These are phyloP conservation scores for Poeciliopsis paucimaculata DNA, from an alignment of 2,797 vertebrate genomes.

Conservation along the genomic window DNA sequence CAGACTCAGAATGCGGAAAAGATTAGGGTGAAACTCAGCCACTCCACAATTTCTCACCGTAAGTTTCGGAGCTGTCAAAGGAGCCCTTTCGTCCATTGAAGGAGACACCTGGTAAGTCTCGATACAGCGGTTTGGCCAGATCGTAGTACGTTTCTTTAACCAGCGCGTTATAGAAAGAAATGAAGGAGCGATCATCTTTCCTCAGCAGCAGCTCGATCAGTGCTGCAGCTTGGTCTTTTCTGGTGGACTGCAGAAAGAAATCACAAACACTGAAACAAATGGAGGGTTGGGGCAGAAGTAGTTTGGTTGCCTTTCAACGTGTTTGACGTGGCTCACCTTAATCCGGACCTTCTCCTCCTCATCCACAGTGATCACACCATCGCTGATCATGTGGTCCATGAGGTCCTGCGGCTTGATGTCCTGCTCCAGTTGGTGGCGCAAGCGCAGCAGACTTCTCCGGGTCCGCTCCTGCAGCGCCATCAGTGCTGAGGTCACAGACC, in stretches of 20 bases:
- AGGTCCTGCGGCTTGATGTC: conserved; percentile 92
- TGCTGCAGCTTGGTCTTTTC: conserved; percentile 83
- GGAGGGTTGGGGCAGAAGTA: background rate
- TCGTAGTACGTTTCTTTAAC: conserved; percentile 89
- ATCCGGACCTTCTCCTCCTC: conserved; percentile 88
- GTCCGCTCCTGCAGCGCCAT: conserved; percentile 88
- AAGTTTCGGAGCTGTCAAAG: conserved; percentile 77
- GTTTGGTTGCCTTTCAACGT: background rate
- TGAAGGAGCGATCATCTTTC: conserved; percentile 89
- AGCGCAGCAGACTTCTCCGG: conserved; percentile 87
- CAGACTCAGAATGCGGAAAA: background rate
- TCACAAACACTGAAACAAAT: background rate
- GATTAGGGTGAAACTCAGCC: background rate
- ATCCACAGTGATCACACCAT: conserved; percentile 83
- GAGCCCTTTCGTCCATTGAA: conserved; percentile 76
- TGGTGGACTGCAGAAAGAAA: conserved; percentile 78
- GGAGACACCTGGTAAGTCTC: conserved; percentile 77
- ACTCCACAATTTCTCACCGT: conserved; percentile 75
- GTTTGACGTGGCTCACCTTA: conserved; percentile 77
- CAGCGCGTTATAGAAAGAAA: conserved; percentile 96
- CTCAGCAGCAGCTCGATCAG: conserved; percentile 88
- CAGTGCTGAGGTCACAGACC: conserved; percentile 60
- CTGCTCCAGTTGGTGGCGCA: conserved; percentile 84
- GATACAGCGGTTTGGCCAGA: conserved; percentile 86
- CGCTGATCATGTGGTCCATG: conserved; percentile 94